Conservation (phyloP, 1,140 invertebrate genomes). For the Maniola jurtina region DNA sequence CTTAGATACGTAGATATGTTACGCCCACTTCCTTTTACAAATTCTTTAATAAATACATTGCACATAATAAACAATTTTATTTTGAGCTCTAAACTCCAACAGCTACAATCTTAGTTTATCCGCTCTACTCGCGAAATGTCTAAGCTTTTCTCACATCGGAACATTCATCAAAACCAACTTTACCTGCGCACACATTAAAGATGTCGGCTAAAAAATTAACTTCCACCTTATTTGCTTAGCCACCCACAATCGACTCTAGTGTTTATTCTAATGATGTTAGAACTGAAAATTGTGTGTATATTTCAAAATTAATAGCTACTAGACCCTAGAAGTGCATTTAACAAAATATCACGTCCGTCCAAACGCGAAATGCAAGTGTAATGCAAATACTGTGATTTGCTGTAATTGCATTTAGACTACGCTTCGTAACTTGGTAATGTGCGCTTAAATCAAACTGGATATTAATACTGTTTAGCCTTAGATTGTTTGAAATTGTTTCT, state of each 20-base stretch:
- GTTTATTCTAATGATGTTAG: constrained; percentile 7
- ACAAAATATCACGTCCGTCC: constrained; percentile 46
- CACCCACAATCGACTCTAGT: constrained; percentile 17
- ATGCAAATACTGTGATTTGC: constrained; percentile 34
- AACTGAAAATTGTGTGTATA: constrained; percentile 24
- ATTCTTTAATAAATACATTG: no score
- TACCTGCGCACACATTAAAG: constrained; percentile 36
- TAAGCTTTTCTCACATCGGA: constrained; percentile 11
- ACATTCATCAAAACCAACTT: constrained; percentile 36
- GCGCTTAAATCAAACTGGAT: constrained; percentile 20
- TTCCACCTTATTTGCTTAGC: constrained; percentile 29
- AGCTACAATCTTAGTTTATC: neutral
- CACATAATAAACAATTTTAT: no score
- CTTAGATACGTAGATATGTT: no score
- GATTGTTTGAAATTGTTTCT: constrained; percentile 17
- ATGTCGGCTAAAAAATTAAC: constrained; percentile 30
- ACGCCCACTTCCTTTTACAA: no score
- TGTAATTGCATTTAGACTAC: constrained; percentile 30
- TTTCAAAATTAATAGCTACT: constrained; percentile 11
- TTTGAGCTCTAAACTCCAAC: no score
- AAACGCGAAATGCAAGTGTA: constrained; percentile 41
- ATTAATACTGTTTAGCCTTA: constrained; percentile 13
- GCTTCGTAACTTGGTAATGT: constrained; percentile 22
- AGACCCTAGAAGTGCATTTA: constrained; percentile 39
- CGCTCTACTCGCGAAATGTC: neutral